Base-by-base conservation (phyloP, 2,888 invertebrate species). In the Andrena flavipes region DNA sequence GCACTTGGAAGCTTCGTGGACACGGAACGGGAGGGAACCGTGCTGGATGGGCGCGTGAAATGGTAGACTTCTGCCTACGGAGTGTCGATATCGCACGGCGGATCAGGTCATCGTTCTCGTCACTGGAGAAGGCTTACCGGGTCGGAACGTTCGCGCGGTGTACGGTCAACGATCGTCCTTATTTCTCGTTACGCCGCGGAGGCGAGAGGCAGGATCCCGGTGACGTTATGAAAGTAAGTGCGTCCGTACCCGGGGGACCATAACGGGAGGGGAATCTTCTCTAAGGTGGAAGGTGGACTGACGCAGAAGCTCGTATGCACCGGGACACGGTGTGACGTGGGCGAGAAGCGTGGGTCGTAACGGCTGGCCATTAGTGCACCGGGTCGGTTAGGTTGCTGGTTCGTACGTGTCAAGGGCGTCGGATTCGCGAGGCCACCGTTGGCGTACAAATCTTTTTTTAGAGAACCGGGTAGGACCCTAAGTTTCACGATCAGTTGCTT, bases 341-440 rank as follows among this genome's bases (percentile, higher is more conserved):
- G 42, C 4, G 42, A 6, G 42, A 16, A 70, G 65, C 76, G 70
- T 70, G 60, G 70, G 76, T 60, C 8, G 70, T 48, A 60, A 76
- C 51, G 70, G 64, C 16, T 29, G 16, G 29, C 59, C 79, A 60
- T 76, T 76, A 70, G 48, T 20, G 2, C 48, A 48, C 4, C 23
- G 35, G 10, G 35, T 51, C 60, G 42, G 56, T 20, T 30, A 33
- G 56, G 16, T 16, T 10, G 42, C 7, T 10, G 13, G n/a, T 1
- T 16, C 26, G 68, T 23, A 8, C 51, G 64, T 70, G 79, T 76
- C 79, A 65, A 65, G 79, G 79, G 13, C 51, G 56, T 2, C 0
- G 10, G 6, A 69, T 69, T 35, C 60, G 42, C 62, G 74, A 67
- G 48, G 62, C 20, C 68, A 48, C 3, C 10, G 35, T 0, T 30